Evolutionary conservation across 2,113 vertebrate genomes (phyloP).

Genomic region (Camelus dromedarius): DNA sequence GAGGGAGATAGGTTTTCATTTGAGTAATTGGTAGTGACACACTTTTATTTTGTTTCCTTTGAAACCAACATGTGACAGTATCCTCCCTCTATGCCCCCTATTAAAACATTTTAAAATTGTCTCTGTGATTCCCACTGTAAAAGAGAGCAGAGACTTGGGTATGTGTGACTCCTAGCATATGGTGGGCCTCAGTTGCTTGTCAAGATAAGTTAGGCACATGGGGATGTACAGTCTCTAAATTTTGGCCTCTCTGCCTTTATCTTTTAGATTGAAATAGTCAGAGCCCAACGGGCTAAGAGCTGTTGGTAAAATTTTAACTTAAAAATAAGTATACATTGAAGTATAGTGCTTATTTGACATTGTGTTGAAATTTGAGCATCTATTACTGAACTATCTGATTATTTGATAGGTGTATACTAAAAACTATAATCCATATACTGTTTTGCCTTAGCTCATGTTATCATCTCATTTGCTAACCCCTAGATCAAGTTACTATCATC

Average conservation of each 20-base stretch:
- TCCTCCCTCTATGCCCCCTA: neutral
- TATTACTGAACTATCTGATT: neutral
- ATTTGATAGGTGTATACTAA: neutral
- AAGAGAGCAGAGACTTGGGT: neutral
- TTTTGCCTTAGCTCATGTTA: neutral
- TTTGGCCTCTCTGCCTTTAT: neutral
- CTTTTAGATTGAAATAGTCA: neutral
- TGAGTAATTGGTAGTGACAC: neutral
- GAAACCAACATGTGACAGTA: neutral
- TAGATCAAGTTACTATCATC: neutral
- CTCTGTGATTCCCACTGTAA: neutral
- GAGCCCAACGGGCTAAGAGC: neutral
- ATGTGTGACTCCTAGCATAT: neutral
- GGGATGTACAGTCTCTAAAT: neutral
- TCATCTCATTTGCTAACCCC: neutral
- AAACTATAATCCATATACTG: neutral
- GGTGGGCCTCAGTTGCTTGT: neutral
- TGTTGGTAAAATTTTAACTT: neutral
- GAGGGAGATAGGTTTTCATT: neutral
- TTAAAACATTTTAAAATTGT: constrained; percentile 10
- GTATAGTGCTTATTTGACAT: neutral
- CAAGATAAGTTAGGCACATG: neutral
- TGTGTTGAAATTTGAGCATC: neutral
- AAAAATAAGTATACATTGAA: neutral
- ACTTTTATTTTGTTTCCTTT: constrained; percentile 17